Evolutionary conservation across 2,888 invertebrate species (phyloP), one percentile per base, ranked within the genome.

Genomic region (Trichopria drosophilae): DNA sequence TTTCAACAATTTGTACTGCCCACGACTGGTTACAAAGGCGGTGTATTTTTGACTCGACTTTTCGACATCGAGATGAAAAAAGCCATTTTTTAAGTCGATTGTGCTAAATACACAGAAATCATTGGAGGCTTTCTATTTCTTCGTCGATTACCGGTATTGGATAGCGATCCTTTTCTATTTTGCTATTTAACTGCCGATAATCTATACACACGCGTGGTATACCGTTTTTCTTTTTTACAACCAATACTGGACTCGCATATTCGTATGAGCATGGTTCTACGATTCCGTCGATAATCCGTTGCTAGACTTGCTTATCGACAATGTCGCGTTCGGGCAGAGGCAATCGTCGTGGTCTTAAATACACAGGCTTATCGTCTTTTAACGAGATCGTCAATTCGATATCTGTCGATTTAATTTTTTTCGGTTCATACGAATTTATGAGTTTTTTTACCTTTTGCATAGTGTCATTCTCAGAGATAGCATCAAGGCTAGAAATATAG

Each of bases 171-270:
- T 59, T 64, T 4, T 55, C 41, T 0, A 69, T 63, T 48, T 65
- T 63, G 16, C 51, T 48, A 57, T 76, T 76, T 2, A 75, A 19
- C 19, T 57, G 50, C 18, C 74, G 45, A 51, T 68, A 77, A 50
- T 76, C 72, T 1, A 75, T 63, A 51, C 72, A 75, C 5, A 64
- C 28, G 3, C 52, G 36, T 12, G 36, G 37, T 1, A 39, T 32
- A 2, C 53, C 51, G 12, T 43, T 43, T 15, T 47, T 47, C 20
- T 53, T 53, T 6, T 29, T 20, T 4, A 51, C 45, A 23, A 54
- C 40, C 10, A 54, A 29, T 1, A 58, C 54, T 3, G 48, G 49
- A 39, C 52, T 58, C 7, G 57, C 50, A 31, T 48, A 55, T 2
- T 51, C 44, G 15, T 39, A 37, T 28, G n/a, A 42, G 16, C 42